phyloP scores from a whole-genome alignment of 92 coral and sea anemone species.

The Heteractis magnifica region DNA sequence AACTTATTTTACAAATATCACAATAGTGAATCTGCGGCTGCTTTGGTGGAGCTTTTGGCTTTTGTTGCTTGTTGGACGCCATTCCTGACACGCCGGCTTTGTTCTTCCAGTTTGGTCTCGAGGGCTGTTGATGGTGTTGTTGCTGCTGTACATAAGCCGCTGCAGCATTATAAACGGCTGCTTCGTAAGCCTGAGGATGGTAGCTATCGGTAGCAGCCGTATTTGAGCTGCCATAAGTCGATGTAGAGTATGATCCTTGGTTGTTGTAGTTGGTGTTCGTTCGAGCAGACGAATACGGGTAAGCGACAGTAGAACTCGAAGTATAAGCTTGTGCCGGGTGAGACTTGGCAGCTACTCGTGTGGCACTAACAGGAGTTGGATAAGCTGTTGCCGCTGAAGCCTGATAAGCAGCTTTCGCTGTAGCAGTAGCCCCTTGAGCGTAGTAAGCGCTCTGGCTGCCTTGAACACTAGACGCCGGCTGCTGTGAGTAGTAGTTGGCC shows the following conservation, averaged over 20 bases:
- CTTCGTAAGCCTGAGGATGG: constrained; percentile 96
- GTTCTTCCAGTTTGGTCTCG: constrained; percentile 84
- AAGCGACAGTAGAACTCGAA: constrained; percentile 85
- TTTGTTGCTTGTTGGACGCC: constrained; percentile 52
- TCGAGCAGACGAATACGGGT: constrained; percentile 88
- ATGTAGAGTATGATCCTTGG: constrained; percentile 68
- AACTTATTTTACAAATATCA: constrained; percentile 96
- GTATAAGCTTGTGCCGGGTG: constrained; percentile 84
- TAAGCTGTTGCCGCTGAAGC: constrained; percentile 76
- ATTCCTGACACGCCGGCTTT: constrained; percentile 58
- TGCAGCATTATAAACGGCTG: constrained; percentile 97
- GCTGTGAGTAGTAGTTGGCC: constrained; percentile 84
- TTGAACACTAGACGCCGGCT: constrained; percentile 78
- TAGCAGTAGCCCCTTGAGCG: constrained; percentile 80
- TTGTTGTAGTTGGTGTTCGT: constrained; percentile 83
- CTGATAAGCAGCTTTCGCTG: constrained; percentile 81
- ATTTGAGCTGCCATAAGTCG: constrained; percentile 79
- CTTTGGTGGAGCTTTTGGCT: constrained; percentile 88
- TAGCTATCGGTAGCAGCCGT: constrained; percentile 64
- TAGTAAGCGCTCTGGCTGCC: constrained; percentile 84
- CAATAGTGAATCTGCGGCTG: constrained; percentile 97
- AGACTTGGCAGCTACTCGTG: constrained; percentile 76
- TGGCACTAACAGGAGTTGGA: constrained; percentile 78
- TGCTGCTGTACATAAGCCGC: constrained; percentile 95
- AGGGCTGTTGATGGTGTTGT: constrained; percentile 71